Evolutionary conservation across 2,888 invertebrate species (phyloP), one percentile per base, ranked within the genome.

Genomic region (Therioaphis trifolii): DNA sequence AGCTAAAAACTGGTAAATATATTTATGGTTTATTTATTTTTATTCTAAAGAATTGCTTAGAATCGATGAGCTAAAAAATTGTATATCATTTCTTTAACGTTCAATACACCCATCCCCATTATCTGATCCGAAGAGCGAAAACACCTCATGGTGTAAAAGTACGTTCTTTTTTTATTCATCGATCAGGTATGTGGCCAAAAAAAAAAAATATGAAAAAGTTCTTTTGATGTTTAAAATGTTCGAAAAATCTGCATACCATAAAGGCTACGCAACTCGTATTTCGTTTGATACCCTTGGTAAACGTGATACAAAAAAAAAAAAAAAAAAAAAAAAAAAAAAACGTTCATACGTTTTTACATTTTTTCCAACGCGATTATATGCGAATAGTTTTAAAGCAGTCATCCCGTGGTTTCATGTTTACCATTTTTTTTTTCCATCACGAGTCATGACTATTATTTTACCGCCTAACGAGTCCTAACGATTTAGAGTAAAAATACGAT

Each of bases 261-360:
- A 61, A 63, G 11, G 43, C 27, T 27, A 76, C 46, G 46, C 4
- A 46, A n/a, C 24, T 43, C 27, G 24, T n/a, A 27, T 46, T 27
- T 43, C 21, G 61, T 76, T 61, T 46, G 74, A 74, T 74, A 74
- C 29, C 43, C 24, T 24, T 15, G n/a, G 75, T 75, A 43, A 75
- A 14, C 18, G 61, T 46, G n/a, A 76, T 46, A 63, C 29, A 5
- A 21, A 21, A 11, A 4, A 58, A 21, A 58, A 5, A 58, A 7
- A 68, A 21, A 68, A 68, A 40, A 35, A 40, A 43, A 52, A 35
- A 55, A 35, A 52, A 55, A 7, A 7, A 21, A 15, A 18, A 63
- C 5, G 15, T 7, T 14, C 61, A 4, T 21, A 52, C n/a, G 24
- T 11, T 9, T 12, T n/a, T 12, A 24, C 1, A 18, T 24, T 46